Evolutionary conservation across 2,888 invertebrate genomes (phyloP).

Genomic region (Pollenia labialis): DNA sequence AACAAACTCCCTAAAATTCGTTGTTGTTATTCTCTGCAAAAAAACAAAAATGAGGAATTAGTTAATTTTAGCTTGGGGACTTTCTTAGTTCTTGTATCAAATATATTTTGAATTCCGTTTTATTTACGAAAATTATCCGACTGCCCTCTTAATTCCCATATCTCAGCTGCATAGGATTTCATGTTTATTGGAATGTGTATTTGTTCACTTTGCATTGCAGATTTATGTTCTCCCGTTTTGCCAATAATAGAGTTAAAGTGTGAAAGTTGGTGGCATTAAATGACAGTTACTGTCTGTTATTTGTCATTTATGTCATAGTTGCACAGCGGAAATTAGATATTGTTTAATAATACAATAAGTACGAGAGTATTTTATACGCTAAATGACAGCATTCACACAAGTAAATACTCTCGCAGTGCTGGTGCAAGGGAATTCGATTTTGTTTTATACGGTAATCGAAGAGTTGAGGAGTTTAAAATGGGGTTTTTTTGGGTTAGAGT

Average conservation of each 20-base stretch:
- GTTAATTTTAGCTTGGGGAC: too few species aligned
- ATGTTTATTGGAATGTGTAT: not conserved
- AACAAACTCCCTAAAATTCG: too few species aligned
- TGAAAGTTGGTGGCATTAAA: slow-evolving; percentile 68
- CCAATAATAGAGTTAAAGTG: slow-evolving; percentile 61
- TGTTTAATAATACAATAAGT: slow-evolving; percentile 39
- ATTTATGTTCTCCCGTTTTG: slow-evolving; percentile 34
- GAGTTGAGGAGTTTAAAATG: not conserved
- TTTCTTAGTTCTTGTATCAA: too few species aligned
- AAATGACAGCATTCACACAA: slow-evolving; percentile 14
- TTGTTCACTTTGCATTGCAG: slow-evolving; percentile 13
- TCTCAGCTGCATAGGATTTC: not conserved
- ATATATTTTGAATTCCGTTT: too few species aligned
- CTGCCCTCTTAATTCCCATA: not conserved
- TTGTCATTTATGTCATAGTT: slow-evolving; percentile 65
- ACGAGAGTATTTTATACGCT: not conserved
- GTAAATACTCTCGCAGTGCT: not conserved
- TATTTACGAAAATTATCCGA: too few species aligned
- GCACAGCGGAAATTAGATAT: slow-evolving; percentile 62
- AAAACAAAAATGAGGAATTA: too few species aligned
- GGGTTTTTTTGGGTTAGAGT: too few species aligned
- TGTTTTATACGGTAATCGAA: not conserved
- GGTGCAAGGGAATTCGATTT: not conserved
- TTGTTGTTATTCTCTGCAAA: too few species aligned
- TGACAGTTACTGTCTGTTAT: slow-evolving; percentile 71